A percentile compares a stretch with the other conserved stretches of the same genome.
phyloP scores from a whole-genome alignment of 2,797 vertebrate species.

The Rhinella marina region DNA sequence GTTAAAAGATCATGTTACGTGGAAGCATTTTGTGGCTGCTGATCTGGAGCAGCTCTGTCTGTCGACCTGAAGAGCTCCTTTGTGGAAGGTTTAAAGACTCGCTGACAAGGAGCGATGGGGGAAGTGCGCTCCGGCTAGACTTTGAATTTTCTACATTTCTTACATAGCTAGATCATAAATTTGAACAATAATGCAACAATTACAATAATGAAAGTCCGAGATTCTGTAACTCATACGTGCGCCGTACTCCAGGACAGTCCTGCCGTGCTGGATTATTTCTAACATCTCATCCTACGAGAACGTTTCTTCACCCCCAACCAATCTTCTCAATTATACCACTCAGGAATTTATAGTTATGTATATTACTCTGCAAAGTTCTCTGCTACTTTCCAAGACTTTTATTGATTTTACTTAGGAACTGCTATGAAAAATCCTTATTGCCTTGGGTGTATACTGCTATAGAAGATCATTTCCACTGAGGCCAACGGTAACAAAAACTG shows the following conservation, averaged over 20 bases:
- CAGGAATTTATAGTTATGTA: too few relatives aligned
- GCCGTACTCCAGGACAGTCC: not conserved
- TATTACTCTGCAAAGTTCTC: too few relatives aligned
- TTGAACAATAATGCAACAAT: not conserved
- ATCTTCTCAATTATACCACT: not conserved
- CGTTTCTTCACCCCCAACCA: not conserved
- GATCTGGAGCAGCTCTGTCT: conserved; percentile 62
- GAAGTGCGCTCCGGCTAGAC: conserved; percentile 28
- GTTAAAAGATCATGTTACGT: conserved; percentile 57
- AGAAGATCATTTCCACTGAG: too few relatives aligned
- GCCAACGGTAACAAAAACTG: too few relatives aligned
- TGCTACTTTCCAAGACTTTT: too few relatives aligned
- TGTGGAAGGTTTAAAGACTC: conserved; percentile 58
- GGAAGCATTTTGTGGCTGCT: conserved; percentile 62
- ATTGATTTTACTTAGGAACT: too few relatives aligned
- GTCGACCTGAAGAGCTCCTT: conserved; percentile 57
- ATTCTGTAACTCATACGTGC: not conserved
- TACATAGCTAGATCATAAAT: conserved; percentile 50
- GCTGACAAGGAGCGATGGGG: conserved; percentile 57
- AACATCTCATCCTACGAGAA: not conserved
- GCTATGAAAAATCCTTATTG: too few relatives aligned
- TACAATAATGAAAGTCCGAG: not conserved
- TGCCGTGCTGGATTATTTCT: not conserved
- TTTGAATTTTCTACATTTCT: conserved; percentile 57
- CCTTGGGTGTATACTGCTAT: too few relatives aligned